Conservation (phyloP, 2,113 vertebrate species). For the Ceyx margarethae region DNA sequence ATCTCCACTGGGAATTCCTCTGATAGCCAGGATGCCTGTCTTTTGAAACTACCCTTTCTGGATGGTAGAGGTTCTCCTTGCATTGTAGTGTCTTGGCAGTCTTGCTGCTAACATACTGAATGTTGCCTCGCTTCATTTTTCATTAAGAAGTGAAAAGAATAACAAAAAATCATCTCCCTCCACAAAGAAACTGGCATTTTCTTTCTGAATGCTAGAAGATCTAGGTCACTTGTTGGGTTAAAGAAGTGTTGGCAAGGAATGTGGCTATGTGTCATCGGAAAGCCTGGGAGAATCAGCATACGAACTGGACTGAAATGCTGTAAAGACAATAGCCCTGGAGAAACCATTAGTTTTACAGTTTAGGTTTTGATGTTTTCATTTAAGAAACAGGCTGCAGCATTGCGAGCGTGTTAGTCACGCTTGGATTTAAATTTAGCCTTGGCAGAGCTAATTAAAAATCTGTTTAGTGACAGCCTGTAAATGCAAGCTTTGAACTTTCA, state of each 20-base stretch:
- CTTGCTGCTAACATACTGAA: neutral
- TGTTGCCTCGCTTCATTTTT: neutral
- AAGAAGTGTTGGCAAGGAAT: constrained; percentile 19
- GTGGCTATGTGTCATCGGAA: constrained; percentile 20
- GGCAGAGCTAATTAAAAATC: constrained; percentile 61
- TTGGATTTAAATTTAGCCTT: constrained; percentile 65
- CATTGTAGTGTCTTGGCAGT: neutral
- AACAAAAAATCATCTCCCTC: neutral
- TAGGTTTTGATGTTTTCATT: constrained; percentile 57
- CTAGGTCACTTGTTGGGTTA: constrained; percentile 35
- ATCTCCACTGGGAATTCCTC: neutral
- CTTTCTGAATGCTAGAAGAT: neutral
- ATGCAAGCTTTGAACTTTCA: neutral
- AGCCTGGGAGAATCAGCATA: constrained; percentile 1
- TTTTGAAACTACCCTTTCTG: neutral
- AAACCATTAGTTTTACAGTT: constrained; percentile 47
- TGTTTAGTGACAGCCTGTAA: constrained; percentile 14
- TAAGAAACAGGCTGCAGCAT: constrained; percentile 37
- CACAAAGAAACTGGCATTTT: neutral
- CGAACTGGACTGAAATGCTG: constrained; percentile 1
- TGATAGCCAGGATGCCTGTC: neutral
- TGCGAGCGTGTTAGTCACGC: neutral
- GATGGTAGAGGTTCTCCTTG: neutral
- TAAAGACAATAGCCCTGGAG: constrained; percentile 48
- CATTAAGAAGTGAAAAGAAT: neutral